Evolutionary conservation across 2,113 vertebrate genomes (phyloP), one percentile per base, ranked within the genome.

Genomic region (Phaethon lepturus): DNA sequence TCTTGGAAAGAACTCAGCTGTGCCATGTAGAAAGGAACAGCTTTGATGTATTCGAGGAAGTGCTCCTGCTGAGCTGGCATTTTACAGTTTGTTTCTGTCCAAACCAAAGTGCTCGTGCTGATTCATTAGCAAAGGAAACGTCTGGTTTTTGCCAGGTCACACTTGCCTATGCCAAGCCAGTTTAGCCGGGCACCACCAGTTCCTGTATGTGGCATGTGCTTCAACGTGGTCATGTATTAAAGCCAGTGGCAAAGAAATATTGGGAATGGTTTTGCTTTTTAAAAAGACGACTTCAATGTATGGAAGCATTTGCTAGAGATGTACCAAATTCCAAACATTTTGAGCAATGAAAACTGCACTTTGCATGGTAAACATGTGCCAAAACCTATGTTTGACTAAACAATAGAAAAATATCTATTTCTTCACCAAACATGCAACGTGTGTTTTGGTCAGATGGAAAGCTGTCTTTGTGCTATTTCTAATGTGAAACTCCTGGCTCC

Each of bases 11-110:
- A 76, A 55, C 20, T 62, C 59, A 93, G n/a, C 49, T 89, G 53
- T 94, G 77, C 60, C 79, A 58, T 95, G 83, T 77, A 90, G 68
- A 90, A 91, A 93, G 87, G 66, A 95, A 80, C 58, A 92, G 67
- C 68, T 92, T 94, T 95, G 82, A 95, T 94, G 76, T 91, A 86
- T 94, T 97, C 26, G 24, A 96, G 95, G 94, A 96, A 95, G 79
- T 26, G 56, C 2, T 94, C 96, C 83, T 95, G 88, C 92, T 95
- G 92, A 95, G 78, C 55, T 90, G 92, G 82, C 78, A 92, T 88
- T 97, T 97, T 91, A 49, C 33, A 68, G 40, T 84, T 93, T 93
- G 59, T 81, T 95, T 94, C 95, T 97, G 79, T 93, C 86, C 91
- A 97, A 94, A 86, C 62, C 0, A 0, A 86, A 68, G 33, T 40